Evolutionary conservation across 2,797 vertebrate species (phyloP).

Genomic region (Synanceia verrucosa): DNA sequence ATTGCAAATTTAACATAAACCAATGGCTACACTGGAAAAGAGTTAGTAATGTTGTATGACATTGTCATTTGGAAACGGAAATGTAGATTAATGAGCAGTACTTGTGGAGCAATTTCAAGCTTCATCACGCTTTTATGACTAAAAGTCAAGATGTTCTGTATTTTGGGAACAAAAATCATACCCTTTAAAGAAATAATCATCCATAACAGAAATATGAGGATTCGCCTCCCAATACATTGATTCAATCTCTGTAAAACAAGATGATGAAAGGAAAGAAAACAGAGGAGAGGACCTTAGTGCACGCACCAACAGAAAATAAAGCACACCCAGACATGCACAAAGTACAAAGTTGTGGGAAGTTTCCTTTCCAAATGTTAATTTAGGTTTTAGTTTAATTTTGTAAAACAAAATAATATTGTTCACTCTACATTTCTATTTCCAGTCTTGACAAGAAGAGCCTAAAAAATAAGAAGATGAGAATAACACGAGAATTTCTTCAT

Average conservation of each 20-base stretch:
- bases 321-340: neutral
- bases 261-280: neutral
- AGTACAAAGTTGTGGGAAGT: neutral
- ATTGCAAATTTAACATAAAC: neutral
- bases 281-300: no score
- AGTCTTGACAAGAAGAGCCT: neutral
- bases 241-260: constrained; percentile 11
- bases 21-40: neutral
- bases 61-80: neutral
- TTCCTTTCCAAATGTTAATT: constrained; percentile 1
- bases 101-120: constrained; percentile 1
- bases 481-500: no score
- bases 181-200: neutral
- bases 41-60: neutral
- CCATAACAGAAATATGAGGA: constrained; percentile 12
- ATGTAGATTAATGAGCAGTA: neutral
- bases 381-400: neutral
- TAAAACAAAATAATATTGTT: neutral
- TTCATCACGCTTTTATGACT: constrained; percentile 9
- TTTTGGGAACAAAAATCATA: neutral
- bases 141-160: neutral
- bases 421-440: neutral
- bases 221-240: constrained; percentile 13
- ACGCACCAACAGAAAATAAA: neutral
- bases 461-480: neutral